Conservation (phyloP, 1,140 invertebrate genomes). For the Drosophila pseudoananassae region DNA sequence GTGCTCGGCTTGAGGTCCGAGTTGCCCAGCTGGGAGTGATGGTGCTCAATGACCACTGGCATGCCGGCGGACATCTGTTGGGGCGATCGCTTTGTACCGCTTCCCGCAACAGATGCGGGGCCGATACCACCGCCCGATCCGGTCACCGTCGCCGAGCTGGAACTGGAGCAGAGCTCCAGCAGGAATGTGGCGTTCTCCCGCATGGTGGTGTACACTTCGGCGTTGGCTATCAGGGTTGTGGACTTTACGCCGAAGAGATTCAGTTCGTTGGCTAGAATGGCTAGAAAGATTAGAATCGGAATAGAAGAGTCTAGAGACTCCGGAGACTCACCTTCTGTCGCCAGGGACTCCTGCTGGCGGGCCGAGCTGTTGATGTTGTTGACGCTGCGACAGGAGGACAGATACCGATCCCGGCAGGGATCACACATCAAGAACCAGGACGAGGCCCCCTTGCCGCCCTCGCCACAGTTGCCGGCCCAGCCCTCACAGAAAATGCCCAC, state of each 20-base stretch:
- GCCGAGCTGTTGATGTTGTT: conserved; percentile 70
- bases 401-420: conserved; percentile 92
- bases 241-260: conserved; percentile 81
- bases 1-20: conserved; percentile 77
- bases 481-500: conserved; percentile 93
- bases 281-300: not conserved
- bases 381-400: conserved; percentile 86
- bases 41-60: conserved; percentile 86
- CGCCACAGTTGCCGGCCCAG: conserved; percentile 95
- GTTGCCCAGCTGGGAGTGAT: conserved; percentile 79
- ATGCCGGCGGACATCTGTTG: conserved; percentile 83
- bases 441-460: conserved; percentile 91
- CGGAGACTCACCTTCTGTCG: conserved; percentile 28
- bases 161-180: conserved; percentile 88
- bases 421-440: conserved; percentile 97
- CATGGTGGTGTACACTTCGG: conserved; percentile 86
- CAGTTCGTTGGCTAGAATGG: conserved; percentile 60
- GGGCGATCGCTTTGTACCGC: conserved; percentile 83
- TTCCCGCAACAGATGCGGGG: not conserved
- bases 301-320: not conserved
- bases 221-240: conserved; percentile 77
- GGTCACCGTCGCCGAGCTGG: conserved; percentile 16
- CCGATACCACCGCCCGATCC: conserved; percentile 4
- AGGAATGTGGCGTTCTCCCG: conserved; percentile 98
- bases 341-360: conserved; percentile 35